Percentiles rank a stretch among this genome's conserved stretches.
These are phyloP conservation scores for Adelges cooleyi DNA, from an alignment of 1,140 invertebrate species.

Conservation along the genomic window DNA sequence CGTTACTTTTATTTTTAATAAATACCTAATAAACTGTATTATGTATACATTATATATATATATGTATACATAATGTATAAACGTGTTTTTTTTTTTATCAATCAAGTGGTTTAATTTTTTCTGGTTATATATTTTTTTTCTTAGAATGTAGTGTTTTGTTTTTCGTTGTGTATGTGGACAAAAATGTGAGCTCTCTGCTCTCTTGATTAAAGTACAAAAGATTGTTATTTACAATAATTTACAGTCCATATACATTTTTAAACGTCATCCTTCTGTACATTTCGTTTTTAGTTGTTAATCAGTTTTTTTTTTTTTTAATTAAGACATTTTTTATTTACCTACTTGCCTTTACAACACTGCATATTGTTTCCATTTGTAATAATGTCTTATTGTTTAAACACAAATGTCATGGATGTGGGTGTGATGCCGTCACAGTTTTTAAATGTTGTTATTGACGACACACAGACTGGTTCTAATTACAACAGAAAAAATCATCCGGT, in stretches of 20 bases:
- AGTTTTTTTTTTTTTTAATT: too few species aligned
- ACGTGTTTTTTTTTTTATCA: conserved; percentile 21
- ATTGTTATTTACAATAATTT: background rate
- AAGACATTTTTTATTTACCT: too few species aligned
- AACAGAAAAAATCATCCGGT: background rate
- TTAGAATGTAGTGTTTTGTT: background rate
- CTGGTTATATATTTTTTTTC: conserved; percentile 4
- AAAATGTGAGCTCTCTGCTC: conserved; percentile 7
- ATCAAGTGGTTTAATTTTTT: conserved; percentile 21
- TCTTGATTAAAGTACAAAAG: conserved; percentile 23
- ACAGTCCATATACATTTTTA: too few species aligned
- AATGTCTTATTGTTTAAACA: background rate
- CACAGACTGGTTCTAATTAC: background rate
- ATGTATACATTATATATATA: background rate
- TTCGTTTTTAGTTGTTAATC: too few species aligned
- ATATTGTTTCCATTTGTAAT: background rate
- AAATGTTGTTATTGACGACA: conserved; percentile 29
- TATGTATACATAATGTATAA: too few species aligned
- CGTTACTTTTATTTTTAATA: conserved; percentile 27
- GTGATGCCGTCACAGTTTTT: conserved; percentile 29
- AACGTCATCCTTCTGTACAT: too few species aligned
- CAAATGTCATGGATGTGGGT: background rate
- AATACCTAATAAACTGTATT: background rate
- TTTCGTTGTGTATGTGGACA: conserved; percentile 12
- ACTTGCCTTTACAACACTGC: background rate